Conservation (phyloP, 2,797 vertebrate genomes). For the Megaceryle alcyon region DNA sequence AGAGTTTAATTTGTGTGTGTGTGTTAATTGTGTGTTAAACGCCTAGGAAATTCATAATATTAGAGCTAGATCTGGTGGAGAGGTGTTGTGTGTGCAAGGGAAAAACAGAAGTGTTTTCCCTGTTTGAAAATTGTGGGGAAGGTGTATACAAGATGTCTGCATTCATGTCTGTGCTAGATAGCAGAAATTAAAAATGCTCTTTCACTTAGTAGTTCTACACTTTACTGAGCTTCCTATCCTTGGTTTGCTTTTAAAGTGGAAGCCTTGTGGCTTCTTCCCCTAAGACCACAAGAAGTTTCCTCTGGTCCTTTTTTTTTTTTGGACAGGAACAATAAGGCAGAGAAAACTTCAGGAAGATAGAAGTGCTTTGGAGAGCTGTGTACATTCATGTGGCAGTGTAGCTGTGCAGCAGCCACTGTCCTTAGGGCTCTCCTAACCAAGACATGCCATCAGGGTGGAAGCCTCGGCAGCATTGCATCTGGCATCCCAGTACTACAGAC, state of each 20-base stretch:
- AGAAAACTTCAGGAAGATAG: background rate
- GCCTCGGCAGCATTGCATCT: background rate
- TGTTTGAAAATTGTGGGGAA: background rate
- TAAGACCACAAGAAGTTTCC: background rate
- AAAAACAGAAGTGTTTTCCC: background rate
- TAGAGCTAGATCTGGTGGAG: background rate
- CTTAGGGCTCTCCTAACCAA: background rate
- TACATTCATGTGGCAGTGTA: fast-evolving
- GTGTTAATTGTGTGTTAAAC: background rate
- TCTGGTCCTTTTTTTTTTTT: background rate
- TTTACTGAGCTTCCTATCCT: background rate
- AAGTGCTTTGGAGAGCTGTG: background rate
- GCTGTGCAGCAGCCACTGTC: background rate
- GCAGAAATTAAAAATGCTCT: background rate
- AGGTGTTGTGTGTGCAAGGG: background rate
- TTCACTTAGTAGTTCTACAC: background rate
- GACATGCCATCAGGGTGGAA: fast-evolving
- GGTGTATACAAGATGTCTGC: background rate
- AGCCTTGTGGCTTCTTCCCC: background rate
- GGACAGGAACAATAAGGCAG: background rate
- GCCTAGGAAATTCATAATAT: background rate
- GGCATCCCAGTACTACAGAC: background rate
- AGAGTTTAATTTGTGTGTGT: background rate
- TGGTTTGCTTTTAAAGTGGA: background rate
- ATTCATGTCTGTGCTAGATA: background rate